Conservation (phyloP, 64 coral and sea anemone genomes). For the Actinia tenebrosa region DNA sequence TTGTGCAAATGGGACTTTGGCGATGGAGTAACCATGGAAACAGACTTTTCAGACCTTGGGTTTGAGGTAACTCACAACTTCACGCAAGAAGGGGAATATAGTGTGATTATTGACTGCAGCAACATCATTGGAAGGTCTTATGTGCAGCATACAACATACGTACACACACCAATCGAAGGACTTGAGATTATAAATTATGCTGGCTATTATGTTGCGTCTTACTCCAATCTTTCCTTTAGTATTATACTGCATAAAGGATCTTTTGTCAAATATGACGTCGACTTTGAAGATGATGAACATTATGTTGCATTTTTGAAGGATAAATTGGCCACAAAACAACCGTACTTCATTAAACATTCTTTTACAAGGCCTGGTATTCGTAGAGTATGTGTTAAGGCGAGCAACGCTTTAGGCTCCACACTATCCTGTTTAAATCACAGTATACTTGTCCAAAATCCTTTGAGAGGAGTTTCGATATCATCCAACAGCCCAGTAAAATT, state of each 20-base stretch:
- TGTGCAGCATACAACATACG: not conserved
- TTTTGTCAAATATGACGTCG: not conserved
- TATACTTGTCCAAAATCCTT: conserved; percentile 19
- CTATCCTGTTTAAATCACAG: not conserved
- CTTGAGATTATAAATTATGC: not conserved
- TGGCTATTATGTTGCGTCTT: not conserved
- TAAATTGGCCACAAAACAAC: not conserved
- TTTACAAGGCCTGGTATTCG: not conserved
- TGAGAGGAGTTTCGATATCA: not conserved
- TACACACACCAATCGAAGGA: not conserved
- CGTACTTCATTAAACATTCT: not conserved
- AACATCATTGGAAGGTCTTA: not conserved
- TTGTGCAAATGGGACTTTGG: conserved; percentile 53
- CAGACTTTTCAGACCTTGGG: conserved; percentile 39
- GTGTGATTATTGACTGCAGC: conserved; percentile 11
- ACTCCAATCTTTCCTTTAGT: not conserved
- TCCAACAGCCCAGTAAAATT: conserved; percentile 24
- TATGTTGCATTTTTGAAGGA: not conserved
- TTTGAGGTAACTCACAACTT: conserved; percentile 23
- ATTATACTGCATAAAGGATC: not conserved
- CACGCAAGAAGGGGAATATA: conserved; percentile 10
- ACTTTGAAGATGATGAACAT: not conserved
- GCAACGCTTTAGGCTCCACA: not conserved
- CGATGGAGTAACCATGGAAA: conserved; percentile 18
- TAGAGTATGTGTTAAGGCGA: not conserved